phyloP scores from a whole-genome alignment of 2,888 invertebrate genomes.

The Caenorhabditis zanzibari region DNA sequence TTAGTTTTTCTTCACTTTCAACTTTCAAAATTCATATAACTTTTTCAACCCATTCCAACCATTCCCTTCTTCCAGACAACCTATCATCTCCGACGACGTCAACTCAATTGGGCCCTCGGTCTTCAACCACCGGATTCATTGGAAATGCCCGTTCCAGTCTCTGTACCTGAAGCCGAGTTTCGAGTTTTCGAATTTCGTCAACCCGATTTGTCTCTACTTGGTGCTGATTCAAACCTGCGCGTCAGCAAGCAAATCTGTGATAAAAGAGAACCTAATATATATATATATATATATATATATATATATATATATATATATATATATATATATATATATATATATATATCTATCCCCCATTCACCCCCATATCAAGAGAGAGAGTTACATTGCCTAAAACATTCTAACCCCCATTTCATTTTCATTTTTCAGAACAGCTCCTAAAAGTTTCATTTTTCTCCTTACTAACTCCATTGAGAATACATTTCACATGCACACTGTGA shows the following conservation, averaged over 20 bases:
- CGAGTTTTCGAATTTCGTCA: conserved; percentile 7
- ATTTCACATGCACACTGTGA: conserved; percentile 17
- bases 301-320: too few species aligned
- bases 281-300: too few species aligned
- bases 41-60: too few species aligned
- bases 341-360: neutral
- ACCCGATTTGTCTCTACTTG: conserved; percentile 43
- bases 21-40: too few species aligned
- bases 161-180: conserved; percentile 12
- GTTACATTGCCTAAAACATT: neutral
- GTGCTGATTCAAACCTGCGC: conserved; percentile 47
- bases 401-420: neutral
- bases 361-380: conserved; percentile 13
- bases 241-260: conserved; percentile 65
- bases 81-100: conserved; percentile 32
- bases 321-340: too few species aligned
- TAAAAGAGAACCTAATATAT: conserved; percentile 28
- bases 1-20: too few species aligned
- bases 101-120: conserved; percentile 41
- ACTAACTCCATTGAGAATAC: conserved; percentile 27
- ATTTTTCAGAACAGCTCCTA: neutral
- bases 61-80: conserved; percentile 8
- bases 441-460: neutral
- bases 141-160: conserved; percentile 43
- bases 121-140: neutral